Percentiles rank a stretch among this genome's conserved stretches.
Evolutionary conservation across 1,140 invertebrate species (phyloP).

Genomic region (Eupeodes corollae): DNA sequence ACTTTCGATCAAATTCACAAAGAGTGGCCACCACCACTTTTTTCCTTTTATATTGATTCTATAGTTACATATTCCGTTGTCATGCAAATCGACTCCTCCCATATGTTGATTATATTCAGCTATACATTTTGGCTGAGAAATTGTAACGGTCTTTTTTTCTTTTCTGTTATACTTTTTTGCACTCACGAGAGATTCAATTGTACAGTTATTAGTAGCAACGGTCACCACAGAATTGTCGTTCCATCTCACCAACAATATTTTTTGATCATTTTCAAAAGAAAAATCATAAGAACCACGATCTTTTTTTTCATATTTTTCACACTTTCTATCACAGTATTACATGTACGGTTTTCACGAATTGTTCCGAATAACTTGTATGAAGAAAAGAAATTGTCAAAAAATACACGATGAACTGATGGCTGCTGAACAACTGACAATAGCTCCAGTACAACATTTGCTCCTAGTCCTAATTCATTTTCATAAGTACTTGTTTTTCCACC

Average conservation of each 20-base stretch:
- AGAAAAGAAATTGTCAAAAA: slow-evolving; percentile 2
- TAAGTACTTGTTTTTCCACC: neutral
- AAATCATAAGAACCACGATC: too few species aligned
- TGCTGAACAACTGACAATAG: slow-evolving; percentile 1
- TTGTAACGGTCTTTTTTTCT: slow-evolving; percentile 8
- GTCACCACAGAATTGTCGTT: too few species aligned
- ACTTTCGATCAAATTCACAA: too few species aligned
- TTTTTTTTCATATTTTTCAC: too few species aligned
- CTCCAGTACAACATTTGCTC: slow-evolving; percentile 1
- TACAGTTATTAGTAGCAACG: too few species aligned
- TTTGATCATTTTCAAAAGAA: neutral
- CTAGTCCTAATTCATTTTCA: neutral
- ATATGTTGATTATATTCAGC: slow-evolving; percentile 20
- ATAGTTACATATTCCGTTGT: too few species aligned
- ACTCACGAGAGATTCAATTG: too few species aligned
- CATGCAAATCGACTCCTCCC: slow-evolving; percentile 21
- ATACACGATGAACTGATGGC: neutral
- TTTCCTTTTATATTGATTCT: too few species aligned
- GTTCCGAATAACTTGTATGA: neutral
- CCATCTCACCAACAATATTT: too few species aligned
- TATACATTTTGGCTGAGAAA: slow-evolving; percentile 9
- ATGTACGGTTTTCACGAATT: neutral
- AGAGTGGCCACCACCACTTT: too few species aligned
- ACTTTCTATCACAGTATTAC: too few species aligned
- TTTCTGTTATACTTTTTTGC: slow-evolving; percentile 15